Percentiles rank a stretch among this genome's conserved stretches.
Evolutionary conservation across 2,797 vertebrate genomes (phyloP).

Genomic region (Manis crassicaudata): DNA sequence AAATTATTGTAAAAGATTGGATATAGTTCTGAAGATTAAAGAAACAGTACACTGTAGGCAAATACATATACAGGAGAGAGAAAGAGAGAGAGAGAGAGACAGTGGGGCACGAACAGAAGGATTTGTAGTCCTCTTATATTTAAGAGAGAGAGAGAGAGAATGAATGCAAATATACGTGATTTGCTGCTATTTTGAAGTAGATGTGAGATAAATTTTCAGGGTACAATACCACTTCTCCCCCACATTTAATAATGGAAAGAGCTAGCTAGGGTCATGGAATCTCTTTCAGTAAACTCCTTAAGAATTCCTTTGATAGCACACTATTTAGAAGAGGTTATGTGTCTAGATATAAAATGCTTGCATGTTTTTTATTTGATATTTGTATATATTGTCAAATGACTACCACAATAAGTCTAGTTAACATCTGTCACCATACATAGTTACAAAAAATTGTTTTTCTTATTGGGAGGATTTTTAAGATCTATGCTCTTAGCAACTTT

Average conservation of each 20-base stretch:
- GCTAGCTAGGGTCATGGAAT: neutral
- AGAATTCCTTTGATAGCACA: neutral
- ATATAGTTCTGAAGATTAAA: slow-evolving; percentile 27
- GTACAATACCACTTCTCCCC: neutral
- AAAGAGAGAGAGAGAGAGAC: neutral
- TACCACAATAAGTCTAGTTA: neutral
- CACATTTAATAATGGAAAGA: slow-evolving; percentile 34
- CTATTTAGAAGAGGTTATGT: neutral
- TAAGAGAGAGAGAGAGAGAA: neutral
- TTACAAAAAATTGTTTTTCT: neutral
- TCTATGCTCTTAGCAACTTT: neutral
- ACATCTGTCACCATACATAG: neutral
- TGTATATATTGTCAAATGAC: neutral
- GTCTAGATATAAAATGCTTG: neutral
- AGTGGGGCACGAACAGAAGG: too few species aligned
- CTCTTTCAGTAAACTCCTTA: neutral
- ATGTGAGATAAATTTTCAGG: neutral
- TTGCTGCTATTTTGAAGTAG: neutral
- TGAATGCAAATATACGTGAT: neutral
- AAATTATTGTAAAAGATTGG: neutral
- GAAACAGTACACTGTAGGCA: neutral
- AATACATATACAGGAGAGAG: neutral
- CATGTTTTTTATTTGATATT: neutral
- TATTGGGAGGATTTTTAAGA: neutral
- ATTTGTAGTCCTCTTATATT: neutral